Base-by-base conservation (phyloP, 2,113 vertebrate genomes). In the Nymphicus hollandicus region DNA sequence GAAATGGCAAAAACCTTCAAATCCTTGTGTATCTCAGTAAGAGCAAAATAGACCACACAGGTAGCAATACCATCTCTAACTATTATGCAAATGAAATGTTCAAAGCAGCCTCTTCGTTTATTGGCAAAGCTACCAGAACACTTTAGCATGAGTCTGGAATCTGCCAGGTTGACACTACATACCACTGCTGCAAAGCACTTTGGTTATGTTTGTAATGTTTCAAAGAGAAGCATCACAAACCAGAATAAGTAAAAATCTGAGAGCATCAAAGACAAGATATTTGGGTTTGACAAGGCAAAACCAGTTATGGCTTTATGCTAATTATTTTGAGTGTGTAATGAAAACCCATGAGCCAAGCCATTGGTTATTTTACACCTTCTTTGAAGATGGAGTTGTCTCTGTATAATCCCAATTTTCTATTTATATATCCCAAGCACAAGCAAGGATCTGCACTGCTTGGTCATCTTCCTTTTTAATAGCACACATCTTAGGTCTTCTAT, bases 1-100 rank as follows among this genome's bases (percentile, higher is more conserved):
- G 49, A 90, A 78, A 76, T 13, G 35, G 28, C n/a, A 41, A 96
- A 49, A 64, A 23, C 6, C 50, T 77, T 49, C 56, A 86, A 82
- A 52, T n/a, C 47, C 39, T 85, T 24, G 4, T 31, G 24, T 60
- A 43, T 93, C 52, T 96, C 35, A 25, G 20, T 22, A 39, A 56
- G 52, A 76, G 41, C 47, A n/a, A 16, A 50, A 77, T 0, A 88
- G 96, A 96, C 92, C 96, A 97, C 97, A 98, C 82, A 96, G 91
- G 80, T 15, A 85, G 83, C 79, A 91, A 77, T 71, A 73, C 35
- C 68, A 92, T 71, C 70, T 93, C 65, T 64, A 76, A 58, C 61
- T 88, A 5, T 35, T 84, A 64, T 10, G 13, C 80, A 46, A 52
- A 85, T 81, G 29, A 76, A 97, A 95, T 14, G 53, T 76, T 92